Base-by-base conservation (phyloP, 2,797 vertebrate species). In the Enoplosus armatus region DNA sequence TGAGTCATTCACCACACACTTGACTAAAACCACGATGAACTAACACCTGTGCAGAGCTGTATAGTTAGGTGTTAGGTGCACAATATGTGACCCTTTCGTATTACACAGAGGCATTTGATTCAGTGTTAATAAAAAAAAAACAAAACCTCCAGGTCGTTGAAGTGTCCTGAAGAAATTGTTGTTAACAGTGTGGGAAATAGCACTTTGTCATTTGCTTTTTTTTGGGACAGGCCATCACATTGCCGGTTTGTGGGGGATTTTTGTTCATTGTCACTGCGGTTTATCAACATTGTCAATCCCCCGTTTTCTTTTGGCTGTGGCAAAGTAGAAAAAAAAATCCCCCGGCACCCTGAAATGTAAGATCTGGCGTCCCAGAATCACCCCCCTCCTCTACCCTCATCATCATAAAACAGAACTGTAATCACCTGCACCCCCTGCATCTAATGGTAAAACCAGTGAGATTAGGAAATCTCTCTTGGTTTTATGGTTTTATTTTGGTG, bases 251-350 rank as follows among this genome's bases (percentile, higher is more conserved):
- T 74, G 74, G 20, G 48, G 45, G 69, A 31, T 50, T 53, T 59
- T 61, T 65, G 5, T n/a, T 58, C 22, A 14, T 22, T 51, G 59
- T 74, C 29, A 35, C 2, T 7, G 33, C 29, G 55, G 26, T 54
- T 78, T 72, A 60, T 84, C 50, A 64, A 26, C 20, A 7, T 35
- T 53, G 76, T n/a, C 18, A 75, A 22, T 24, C 50, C 54, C 26
- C n/a, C 22, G 31, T 76, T 24, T 63, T 72, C 20, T 45, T 62
- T 27, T n/a, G 0, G n/a, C 45, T 74, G 47, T 68, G 59, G 45
- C 10, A 51, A 66, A 50, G 51, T 64, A 8, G n/a, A 29, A 16
- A 48, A 14, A 64, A 50, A 55, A 56, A 26, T 24, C 20, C 22
- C 26, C 18, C 18, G 29, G 12, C 16, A 64, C 3, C 43, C 8